Conservation (phyloP, 1,140 invertebrate species). For the Lasioglossum albipes region DNA sequence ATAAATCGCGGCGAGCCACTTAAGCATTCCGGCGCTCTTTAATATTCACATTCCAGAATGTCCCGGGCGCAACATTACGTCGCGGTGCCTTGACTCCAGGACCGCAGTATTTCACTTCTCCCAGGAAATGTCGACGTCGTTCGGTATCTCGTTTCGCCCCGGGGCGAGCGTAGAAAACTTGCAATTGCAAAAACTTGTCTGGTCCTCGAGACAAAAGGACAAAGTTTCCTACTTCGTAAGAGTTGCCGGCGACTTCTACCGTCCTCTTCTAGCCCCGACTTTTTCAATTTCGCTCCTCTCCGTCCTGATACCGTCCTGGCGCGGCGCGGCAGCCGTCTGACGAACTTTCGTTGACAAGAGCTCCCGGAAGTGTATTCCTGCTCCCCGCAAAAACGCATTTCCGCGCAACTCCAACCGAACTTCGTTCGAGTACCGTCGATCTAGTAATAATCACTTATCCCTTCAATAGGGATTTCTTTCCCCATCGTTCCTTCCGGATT, state of each 20-base stretch:
- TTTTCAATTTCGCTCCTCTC: slow-evolving; percentile 32
- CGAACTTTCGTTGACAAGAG: slow-evolving; percentile 47
- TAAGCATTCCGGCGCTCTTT: background rate
- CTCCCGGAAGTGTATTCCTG: slow-evolving; percentile 3
- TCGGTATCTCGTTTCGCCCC: slow-evolving; percentile 45
- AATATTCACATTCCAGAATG: slow-evolving; percentile 19
- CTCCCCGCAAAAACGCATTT: slow-evolving; percentile 52
- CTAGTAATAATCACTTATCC: slow-evolving; percentile 30
- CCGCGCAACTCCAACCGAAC: slow-evolving; percentile 28
- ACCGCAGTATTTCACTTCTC: slow-evolving; percentile 36
- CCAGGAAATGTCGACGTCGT: slow-evolving; percentile 35
- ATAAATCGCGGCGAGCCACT: slow-evolving; percentile 20
- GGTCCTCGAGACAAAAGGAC: slow-evolving; percentile 51
- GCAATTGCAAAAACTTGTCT: slow-evolving; percentile 64
- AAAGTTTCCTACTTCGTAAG: slow-evolving; percentile 60
- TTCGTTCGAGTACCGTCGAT: slow-evolving; percentile 39
- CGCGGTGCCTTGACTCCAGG: slow-evolving; percentile 23
- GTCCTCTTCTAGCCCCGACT: slow-evolving; percentile 30
- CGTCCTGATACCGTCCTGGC: background rate
- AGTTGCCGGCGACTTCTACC: slow-evolving; percentile 64
- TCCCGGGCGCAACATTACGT: slow-evolving; percentile 2
- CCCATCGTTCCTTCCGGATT: background rate
- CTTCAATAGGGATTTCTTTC: background rate
- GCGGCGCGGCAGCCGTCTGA: background rate
- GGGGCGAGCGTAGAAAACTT: slow-evolving; percentile 46